Base-by-base conservation (phyloP, 2,888 invertebrate species). In the Pachycephus smyrnensis region DNA sequence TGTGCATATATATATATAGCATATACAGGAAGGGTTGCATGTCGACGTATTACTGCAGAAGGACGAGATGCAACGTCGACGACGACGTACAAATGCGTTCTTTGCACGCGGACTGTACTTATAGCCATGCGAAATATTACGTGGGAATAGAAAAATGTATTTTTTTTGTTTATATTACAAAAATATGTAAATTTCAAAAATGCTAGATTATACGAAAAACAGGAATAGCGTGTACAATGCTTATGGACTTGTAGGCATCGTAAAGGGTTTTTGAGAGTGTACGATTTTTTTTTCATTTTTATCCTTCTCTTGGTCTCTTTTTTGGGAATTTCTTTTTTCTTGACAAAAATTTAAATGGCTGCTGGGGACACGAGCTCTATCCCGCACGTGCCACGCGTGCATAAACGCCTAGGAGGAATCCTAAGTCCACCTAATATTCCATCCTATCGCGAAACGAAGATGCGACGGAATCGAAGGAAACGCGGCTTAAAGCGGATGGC, bases 401-500 rank as follows among this genome's bases (percentile, higher is more conserved):
- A 55, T 55, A 55, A 55, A 55, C 55, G 23, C 23, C 55, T 55
- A 55, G 23, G 55, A 23, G 55, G 55, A 55, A 55, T 55, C 55
- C 55, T 55, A 55, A 55, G 6, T 55, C 15, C 55, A 23, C 9
- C 55, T 55, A 55, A 23, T 55, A 55, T 55, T 55, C 23, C 15
- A 55, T 23, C 23, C 55, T 23, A 55, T 23, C 23, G 55, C 55
- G 23, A 55, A 55, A 55, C 55, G 71, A 30, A 71, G 71, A 32
- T 32, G 30, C 31, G 71, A 12, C 71, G 71, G 71, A 32, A 71
- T 71, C 71, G 71, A 71, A 71, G 71, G 15, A 15, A 71, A 71
- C 71, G 31, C 71, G 31, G 71, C 31, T 71, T 71, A 71, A 71
- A 71, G 71, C 71, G 31, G 71, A 71, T 71, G 71, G 71, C 6